Base-by-base conservation (phyloP, 2,797 vertebrate species). In the Notamacropus eugenii region DNA sequence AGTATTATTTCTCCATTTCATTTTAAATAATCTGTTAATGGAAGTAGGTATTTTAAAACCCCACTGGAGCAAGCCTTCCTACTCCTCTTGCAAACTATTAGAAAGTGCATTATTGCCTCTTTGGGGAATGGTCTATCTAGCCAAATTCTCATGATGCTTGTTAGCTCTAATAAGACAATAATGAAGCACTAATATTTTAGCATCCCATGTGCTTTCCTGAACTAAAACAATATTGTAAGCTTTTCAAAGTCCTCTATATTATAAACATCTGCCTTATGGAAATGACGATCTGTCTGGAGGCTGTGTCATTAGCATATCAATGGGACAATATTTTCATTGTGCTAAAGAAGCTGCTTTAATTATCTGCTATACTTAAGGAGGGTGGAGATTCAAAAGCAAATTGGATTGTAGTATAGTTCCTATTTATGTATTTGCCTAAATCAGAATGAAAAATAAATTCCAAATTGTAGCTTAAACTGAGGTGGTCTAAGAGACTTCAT, bases 1-100 rank as follows among this genome's bases (percentile, higher is more conserved):
- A 50, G 59, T 92, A 92, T 96, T 97, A 96, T 91, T 95, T 97
- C 24, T 90, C 4, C 11, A 0, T 40, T 95, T 94, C 87, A 57
- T 95, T 90, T 93, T 56, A 97, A 95, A 97, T 24, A 22, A 96
- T 54, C 74, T 95, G 27, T 55, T 58, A 94, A 13, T 9, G 31
- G 62, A 56, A 96, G 5, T n/a, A 93, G 54, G 11, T n/a, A 12
- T 16, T 93, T 95, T 95, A 67, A 29, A 91, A 62, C 11, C 4
- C 1, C 82, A 52, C 27, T 91, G 46, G 27, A 92, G 92, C 24
- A 27, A 90, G 28, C 90, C 12, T 93, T 82, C 1, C 19, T 55
- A 4, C 12, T 82, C 28, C 34, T 54, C 13, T 55, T 91, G 56
- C 46, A 94, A 29, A 12, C 14, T 58, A 54, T 54, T 94, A 93